These are phyloP conservation scores for Dendroctonus valens DNA, from an alignment of 1,140 invertebrate genomes.

Conservation along the genomic window DNA sequence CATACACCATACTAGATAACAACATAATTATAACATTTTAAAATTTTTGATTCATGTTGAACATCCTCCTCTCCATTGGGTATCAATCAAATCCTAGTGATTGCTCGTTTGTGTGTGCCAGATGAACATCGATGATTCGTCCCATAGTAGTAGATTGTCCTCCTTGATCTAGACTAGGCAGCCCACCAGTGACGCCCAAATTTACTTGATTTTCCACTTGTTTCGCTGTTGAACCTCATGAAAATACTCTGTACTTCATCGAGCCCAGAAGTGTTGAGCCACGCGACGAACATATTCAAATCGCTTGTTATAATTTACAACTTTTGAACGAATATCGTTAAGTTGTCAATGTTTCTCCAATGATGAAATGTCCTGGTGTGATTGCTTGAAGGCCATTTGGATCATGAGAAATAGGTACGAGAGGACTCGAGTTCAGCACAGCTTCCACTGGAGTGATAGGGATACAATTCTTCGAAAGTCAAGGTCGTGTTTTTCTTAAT, in stretches of 20 bases:
- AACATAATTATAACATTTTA: too few species aligned
- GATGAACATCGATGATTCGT: constrained; percentile 34
- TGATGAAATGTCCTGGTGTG: not conserved
- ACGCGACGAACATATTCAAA: not conserved
- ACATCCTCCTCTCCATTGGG: too few species aligned
- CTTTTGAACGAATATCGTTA: not conserved
- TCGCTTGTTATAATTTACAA: not conserved
- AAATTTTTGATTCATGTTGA: too few species aligned
- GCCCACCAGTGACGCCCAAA: not conserved
- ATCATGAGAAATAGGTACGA: not conserved
- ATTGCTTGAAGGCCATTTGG: not conserved
- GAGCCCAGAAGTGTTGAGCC: constrained; percentile 1
- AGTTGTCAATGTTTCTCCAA: not conserved
- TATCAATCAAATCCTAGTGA: too few species aligned
- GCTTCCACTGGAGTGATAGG: not conserved
- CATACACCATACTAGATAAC: too few species aligned
- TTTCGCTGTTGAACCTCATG: not conserved
- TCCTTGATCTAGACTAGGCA: constrained; percentile 45
- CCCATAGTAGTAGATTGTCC: constrained; percentile 40
- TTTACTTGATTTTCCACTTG: not conserved
- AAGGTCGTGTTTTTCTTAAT: not conserved
- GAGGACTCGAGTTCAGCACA: not conserved
- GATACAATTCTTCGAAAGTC: not conserved
- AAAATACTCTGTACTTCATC: not conserved
- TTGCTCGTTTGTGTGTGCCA: too few species aligned